Conservation (phyloP, 2,888 invertebrate species). For the Synanthedon tipuliformis region DNA sequence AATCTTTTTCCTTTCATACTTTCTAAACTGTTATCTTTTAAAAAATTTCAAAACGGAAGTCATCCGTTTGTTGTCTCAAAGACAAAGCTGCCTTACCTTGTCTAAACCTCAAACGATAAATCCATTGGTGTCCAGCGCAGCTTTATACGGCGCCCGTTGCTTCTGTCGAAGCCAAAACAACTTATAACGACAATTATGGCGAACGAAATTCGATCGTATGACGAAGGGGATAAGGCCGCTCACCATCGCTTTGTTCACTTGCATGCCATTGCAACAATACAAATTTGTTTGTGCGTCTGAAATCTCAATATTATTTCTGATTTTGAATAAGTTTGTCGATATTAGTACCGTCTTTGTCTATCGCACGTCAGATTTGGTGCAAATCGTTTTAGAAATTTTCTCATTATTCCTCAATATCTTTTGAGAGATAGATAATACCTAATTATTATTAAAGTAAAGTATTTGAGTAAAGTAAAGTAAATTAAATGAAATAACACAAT, state of each 20-base stretch:
- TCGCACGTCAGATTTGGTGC: conserved; percentile 17
- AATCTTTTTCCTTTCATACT: conserved; percentile 13
- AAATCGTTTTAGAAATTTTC: conserved; percentile 14
- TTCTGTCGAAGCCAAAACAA: conserved; percentile 4
- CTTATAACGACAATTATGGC: neutral
- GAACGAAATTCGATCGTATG: conserved; percentile 7
- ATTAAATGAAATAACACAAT: too few species aligned
- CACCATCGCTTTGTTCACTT: neutral
- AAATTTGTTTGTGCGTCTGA: neutral
- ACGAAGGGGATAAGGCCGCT: neutral
- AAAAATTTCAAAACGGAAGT: conserved; percentile 10
- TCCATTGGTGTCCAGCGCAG: conserved; percentile 56
- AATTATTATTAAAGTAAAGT: too few species aligned
- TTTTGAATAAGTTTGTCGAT: conserved; percentile 8
- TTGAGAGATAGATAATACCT: too few species aligned
- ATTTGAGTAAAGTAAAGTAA: too few species aligned
- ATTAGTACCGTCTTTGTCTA: conserved; percentile 17
- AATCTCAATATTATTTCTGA: neutral
- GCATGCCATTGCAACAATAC: neutral
- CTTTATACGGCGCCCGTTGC: conserved; percentile 19
- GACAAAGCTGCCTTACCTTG: conserved; percentile 52
- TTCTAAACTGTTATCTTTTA: neutral
- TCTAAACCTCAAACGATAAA: conserved; percentile 54
- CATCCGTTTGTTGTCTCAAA: conserved; percentile 45
- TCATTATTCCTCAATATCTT: too few species aligned